Conservation (phyloP, 2,113 vertebrate genomes). For the Eretmochelys imbricata region DNA sequence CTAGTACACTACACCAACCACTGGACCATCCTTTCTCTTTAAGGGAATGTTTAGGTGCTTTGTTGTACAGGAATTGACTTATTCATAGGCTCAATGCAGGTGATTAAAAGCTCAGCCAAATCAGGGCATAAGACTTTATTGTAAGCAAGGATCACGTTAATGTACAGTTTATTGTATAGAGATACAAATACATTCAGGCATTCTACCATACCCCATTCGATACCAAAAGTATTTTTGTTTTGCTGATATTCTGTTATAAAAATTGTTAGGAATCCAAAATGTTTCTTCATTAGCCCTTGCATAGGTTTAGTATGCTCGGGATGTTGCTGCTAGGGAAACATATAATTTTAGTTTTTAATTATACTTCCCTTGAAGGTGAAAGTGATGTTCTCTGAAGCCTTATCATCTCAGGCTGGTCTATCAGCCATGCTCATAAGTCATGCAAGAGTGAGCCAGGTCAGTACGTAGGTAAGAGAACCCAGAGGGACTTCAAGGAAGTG, state of each 20-base stretch:
- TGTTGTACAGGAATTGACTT: neutral
- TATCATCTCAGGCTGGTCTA: neutral
- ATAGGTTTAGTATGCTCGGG: neutral
- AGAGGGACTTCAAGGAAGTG: neutral
- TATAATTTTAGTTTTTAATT: neutral
- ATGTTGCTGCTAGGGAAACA: neutral
- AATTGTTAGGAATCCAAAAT: neutral
- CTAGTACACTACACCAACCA: neutral
- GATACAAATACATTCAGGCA: neutral
- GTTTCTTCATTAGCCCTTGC: neutral
- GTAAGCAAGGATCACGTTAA: neutral
- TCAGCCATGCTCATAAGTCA: neutral
- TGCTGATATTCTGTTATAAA: neutral
- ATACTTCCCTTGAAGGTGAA: accelerated
- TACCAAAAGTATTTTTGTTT: neutral
- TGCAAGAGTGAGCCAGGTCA: neutral
- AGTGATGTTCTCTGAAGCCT: accelerated
- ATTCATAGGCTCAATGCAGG: neutral
- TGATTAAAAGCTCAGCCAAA: conserved; percentile 31
- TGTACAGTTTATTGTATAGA: neutral
- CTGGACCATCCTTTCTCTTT: neutral
- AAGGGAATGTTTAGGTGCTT: neutral
- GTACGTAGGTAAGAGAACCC: accelerated
- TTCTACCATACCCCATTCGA: neutral
- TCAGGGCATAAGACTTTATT: conserved; percentile 31